phyloP scores from a whole-genome alignment of 2,797 vertebrate species.

The Vultur gryphus region DNA sequence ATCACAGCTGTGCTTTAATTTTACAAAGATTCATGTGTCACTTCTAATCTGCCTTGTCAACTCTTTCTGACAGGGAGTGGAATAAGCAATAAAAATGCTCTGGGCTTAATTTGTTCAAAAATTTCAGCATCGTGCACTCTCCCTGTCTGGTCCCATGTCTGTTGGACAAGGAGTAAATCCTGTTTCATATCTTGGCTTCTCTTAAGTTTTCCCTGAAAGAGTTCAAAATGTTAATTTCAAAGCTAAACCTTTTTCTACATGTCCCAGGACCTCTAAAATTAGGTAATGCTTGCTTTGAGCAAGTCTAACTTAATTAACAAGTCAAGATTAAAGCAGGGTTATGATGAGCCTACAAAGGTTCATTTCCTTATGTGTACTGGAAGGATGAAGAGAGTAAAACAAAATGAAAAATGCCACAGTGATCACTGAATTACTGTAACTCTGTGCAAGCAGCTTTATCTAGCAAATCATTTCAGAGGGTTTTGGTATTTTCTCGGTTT shows the following conservation, averaged over 20 bases:
- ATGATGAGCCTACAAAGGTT: neutral
- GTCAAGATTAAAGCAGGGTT: neutral
- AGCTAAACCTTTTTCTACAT: neutral
- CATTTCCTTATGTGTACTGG: neutral
- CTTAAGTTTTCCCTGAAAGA: neutral
- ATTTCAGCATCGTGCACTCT: neutral
- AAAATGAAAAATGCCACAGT: neutral
- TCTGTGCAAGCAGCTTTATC: neutral
- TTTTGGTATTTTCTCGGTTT: neutral
- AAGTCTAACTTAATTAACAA: neutral
- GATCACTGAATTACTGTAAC: neutral
- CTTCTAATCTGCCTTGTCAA: neutral
- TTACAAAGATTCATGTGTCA: neutral
- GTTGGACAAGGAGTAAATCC: neutral
- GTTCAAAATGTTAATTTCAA: neutral
- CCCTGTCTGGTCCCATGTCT: neutral
- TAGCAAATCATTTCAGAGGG: neutral
- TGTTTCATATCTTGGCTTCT: neutral
- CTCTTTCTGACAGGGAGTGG: neutral
- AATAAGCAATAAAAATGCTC: neutral
- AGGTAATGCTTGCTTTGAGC: neutral
- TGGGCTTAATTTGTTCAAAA: neutral
- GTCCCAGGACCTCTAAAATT: neutral
- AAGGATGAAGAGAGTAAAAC: neutral
- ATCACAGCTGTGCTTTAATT: neutral